Conservation (phyloP, 2,113 vertebrate species). For the Pandion haliaetus region DNA sequence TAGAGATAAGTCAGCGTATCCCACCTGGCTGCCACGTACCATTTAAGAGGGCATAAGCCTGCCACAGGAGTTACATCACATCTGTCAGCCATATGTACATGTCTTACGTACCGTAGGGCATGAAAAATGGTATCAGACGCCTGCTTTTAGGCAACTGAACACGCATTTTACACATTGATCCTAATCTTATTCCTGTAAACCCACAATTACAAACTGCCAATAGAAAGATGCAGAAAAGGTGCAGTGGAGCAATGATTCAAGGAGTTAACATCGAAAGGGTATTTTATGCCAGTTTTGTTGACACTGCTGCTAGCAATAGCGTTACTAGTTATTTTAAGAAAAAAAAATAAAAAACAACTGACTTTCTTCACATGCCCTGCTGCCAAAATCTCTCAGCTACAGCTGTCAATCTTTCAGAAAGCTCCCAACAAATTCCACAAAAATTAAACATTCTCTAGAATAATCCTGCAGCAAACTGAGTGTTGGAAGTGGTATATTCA, state of each 20-base stretch:
- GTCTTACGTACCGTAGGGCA: accelerated
- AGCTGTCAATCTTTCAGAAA: background rate
- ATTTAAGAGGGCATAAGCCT: background rate
- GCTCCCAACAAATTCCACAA: background rate
- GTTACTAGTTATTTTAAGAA: background rate
- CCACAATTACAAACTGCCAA: background rate
- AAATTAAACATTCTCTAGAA: background rate
- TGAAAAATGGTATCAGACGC: background rate
- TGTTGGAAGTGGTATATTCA: background rate
- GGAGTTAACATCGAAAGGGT: background rate
- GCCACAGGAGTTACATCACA: background rate
- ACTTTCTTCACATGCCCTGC: background rate
- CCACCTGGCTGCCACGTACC: background rate
- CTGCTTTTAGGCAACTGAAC: background rate
- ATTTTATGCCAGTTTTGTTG: background rate
- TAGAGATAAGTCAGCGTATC: background rate
- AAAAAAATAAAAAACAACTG: background rate
- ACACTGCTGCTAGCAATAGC: background rate
- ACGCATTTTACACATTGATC: background rate
- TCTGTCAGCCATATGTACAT: background rate
- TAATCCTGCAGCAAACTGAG: background rate
- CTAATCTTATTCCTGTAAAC: background rate
- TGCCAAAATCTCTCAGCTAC: background rate
- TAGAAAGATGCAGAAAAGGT: background rate
- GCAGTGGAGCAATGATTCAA: background rate